These are phyloP conservation scores for Vandiemenella viatica DNA, from an alignment of 2,888 invertebrate genomes.

Conservation along the genomic window DNA sequence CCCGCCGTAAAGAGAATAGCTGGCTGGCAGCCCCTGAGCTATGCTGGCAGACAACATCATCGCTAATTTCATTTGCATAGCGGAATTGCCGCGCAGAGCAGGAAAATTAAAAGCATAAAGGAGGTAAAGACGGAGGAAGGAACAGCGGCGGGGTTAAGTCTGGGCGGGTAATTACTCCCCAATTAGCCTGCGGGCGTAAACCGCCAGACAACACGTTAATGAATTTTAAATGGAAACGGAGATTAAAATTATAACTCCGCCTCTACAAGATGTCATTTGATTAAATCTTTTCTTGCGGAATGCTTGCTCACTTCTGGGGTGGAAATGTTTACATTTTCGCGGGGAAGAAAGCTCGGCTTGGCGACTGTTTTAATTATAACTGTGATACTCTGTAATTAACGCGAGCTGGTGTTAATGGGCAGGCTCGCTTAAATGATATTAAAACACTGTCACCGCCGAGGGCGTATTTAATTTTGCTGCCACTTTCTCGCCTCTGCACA, in stretches of 20 bases:
- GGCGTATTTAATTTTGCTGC: too few relatives aligned
- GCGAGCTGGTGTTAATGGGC: neutral
- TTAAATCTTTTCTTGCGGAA: neutral
- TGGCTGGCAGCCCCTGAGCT: too few relatives aligned
- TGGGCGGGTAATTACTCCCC: conserved; percentile 1
- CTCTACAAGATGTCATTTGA: neutral
- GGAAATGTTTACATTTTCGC: neutral
- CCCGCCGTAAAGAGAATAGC: neutral
- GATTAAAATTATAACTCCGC: neutral
- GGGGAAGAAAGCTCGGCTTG: too few relatives aligned
- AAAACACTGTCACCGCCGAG: neutral
- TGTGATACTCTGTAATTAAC: neutral
- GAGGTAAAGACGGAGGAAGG: conserved; percentile 8
- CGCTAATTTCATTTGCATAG: conserved; percentile 17
- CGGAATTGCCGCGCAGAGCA: conserved; percentile 10
- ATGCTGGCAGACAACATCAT: conserved; percentile 10
- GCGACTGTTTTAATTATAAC: neutral
- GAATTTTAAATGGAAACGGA: conserved; percentile 12
- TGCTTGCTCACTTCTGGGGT: neutral
- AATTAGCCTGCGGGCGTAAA: neutral
- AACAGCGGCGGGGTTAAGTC: neutral
- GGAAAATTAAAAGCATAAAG: conserved; percentile 15
- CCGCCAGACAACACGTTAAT: conserved; percentile 4
- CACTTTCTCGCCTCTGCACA: too few relatives aligned
- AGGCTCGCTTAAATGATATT: neutral